Evolutionary conservation across 2,797 vertebrate species (phyloP).

Genomic region (Simalia tracyae): DNA sequence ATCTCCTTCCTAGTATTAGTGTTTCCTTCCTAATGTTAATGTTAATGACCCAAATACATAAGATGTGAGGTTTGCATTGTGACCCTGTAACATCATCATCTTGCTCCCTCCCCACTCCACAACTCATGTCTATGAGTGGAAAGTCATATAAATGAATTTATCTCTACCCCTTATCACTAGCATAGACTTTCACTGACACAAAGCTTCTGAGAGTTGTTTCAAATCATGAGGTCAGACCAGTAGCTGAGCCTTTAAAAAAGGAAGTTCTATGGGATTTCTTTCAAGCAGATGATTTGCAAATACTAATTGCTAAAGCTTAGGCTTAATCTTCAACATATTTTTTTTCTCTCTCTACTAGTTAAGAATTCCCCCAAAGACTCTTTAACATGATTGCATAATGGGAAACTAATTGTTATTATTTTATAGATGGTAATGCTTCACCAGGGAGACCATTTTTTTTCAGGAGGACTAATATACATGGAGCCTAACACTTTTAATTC

Average conservation of each 20-base stretch:
- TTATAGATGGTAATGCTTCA: conserved; percentile 71
- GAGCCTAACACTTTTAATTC: conserved; percentile 73
- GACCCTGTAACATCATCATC: not conserved
- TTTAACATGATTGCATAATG: conserved; percentile 71
- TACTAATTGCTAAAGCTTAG: conserved; percentile 68
- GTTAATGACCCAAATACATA: not conserved
- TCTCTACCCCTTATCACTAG: not conserved
- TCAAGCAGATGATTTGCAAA: conserved; percentile 66
- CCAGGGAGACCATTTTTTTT: conserved; percentile 65
- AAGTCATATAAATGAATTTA: not conserved
- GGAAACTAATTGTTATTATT: conserved; percentile 74
- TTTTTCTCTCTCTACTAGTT: conserved; percentile 63
- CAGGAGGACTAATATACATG: conserved; percentile 63
- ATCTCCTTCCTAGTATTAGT: not conserved
- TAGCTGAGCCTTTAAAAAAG: not conserved
- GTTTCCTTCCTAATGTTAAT: not conserved
- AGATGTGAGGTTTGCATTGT: not conserved
- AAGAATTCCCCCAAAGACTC: conserved; percentile 72
- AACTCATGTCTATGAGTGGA: not conserved
- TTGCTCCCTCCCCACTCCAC: not conserved
- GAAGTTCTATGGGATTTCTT: conserved; percentile 46
- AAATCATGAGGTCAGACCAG: not conserved
- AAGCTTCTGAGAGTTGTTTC: not conserved
- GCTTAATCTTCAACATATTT: conserved; percentile 69
- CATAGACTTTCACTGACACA: not conserved